A percentile compares a stretch with the other conserved stretches of the same genome.
These are phyloP conservation scores for Cephus pygmeus DNA, from an alignment of 2,888 invertebrate genomes.

Conservation along the genomic window DNA sequence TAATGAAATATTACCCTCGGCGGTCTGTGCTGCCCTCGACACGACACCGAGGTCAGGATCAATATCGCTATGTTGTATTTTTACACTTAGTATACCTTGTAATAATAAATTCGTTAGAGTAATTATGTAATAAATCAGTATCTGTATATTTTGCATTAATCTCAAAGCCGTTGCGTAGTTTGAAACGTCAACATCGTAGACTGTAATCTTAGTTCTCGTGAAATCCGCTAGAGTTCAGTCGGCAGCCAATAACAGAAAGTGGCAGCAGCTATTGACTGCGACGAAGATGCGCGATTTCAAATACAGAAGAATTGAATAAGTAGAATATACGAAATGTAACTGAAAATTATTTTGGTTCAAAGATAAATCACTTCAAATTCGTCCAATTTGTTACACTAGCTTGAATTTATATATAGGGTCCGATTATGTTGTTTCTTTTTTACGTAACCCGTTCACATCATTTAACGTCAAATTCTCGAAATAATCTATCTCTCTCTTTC, in stretches of 20 bases:
- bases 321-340: no score
- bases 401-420: background rate
- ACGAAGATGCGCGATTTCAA: background rate
- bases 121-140: background rate
- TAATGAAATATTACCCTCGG: background rate
- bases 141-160: background rate
- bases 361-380: no score
- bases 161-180: background rate
- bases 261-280: background rate
- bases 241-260: background rate
- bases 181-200: background rate
- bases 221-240: background rate
- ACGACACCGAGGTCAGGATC: background rate
- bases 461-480: background rate
- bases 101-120: background rate
- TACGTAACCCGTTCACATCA: background rate
- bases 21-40: background rate
- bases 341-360: no score
- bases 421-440: background rate
- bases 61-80: background rate
- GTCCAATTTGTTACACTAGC: background rate
- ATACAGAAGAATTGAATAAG: background rate
- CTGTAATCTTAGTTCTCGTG: background rate
- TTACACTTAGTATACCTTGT: background rate
- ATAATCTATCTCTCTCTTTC: background rate